Percentiles rank a stretch among this genome's conserved stretches.
Evolutionary conservation across 92 coral and sea anemone genomes (phyloP).

Genomic region (Desmophyllum pertusum): DNA sequence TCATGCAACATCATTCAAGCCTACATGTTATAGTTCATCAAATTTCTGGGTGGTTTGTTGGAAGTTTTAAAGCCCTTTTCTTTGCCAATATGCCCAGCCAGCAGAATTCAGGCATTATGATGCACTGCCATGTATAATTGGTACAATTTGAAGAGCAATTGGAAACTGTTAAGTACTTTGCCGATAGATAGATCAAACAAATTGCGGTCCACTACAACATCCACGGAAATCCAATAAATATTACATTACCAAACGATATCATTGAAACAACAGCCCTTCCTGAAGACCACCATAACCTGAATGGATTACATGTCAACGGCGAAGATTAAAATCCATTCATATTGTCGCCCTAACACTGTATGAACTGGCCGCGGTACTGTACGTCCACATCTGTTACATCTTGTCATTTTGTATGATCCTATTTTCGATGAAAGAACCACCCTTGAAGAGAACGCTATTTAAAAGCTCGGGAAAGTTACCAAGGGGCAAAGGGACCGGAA

Average conservation of each 20-base stretch:
- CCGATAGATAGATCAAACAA: not conserved
- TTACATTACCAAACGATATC: not conserved
- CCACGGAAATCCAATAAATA: constrained; percentile 22
- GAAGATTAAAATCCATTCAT: not conserved
- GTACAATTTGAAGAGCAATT: too few species aligned
- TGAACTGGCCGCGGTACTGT: not conserved
- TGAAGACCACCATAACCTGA: not conserved
- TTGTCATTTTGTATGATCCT: not conserved
- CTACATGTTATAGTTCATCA: not conserved
- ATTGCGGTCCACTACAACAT: not conserved
- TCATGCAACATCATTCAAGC: not conserved
- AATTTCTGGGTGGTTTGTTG: not conserved
- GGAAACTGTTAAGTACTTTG: not conserved
- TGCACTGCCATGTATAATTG: not conserved
- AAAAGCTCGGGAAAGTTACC: too few species aligned
- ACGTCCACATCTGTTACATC: not conserved
- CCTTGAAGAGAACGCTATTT: too few species aligned
- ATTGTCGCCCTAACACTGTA: constrained; percentile 4
- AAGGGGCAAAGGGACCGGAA: too few species aligned
- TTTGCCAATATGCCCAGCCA: not conserved
- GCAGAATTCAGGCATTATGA: not conserved
- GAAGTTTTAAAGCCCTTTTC: not conserved
- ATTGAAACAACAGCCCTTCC: not conserved
- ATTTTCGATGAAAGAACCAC: not conserved
- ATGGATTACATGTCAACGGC: constrained; percentile 24